Conservation (phyloP, 2,113 vertebrate genomes). For the Hippocampus abdominalis region DNA sequence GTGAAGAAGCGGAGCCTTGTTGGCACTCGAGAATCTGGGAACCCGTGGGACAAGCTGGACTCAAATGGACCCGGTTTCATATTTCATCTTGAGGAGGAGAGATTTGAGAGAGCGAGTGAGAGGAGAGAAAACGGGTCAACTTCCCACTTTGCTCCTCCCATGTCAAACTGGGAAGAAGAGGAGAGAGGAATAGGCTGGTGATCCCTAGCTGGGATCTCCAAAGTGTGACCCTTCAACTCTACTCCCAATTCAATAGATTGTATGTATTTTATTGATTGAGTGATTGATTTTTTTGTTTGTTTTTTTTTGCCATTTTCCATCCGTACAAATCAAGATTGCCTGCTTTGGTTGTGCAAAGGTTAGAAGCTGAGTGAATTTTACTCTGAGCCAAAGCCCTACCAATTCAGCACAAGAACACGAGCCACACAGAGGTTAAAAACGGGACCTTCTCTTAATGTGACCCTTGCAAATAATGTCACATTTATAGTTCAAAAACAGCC, state of each 20-base stretch:
- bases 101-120: conserved; percentile 14
- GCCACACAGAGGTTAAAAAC: not conserved
- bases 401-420: not conserved
- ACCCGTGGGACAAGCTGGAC: conserved; percentile 48
- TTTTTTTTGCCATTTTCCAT: not conserved
- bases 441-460: not conserved
- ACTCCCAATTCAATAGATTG: not conserved
- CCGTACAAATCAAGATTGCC: not conserved
- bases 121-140: conserved; percentile 42
- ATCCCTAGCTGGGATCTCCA: not conserved
- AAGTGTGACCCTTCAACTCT: not conserved
- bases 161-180: conserved; percentile 15
- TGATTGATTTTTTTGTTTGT: not conserved
- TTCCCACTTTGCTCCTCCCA: conserved; percentile 54
- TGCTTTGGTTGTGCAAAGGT: not conserved
- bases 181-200: not conserved
- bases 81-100: conserved; percentile 62
- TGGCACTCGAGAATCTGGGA: conserved; percentile 50
- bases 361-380: no score
- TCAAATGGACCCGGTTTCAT: conserved; percentile 67
- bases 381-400: no score
- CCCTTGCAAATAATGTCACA: no score
- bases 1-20: conserved; percentile 22
- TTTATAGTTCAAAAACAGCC: conserved; percentile 9
- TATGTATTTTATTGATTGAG: not conserved